Percentiles rank a stretch among this genome's conserved stretches.
Evolutionary conservation across 2,797 vertebrate species (phyloP).

Genomic region (Neomorphus geoffroyi): DNA sequence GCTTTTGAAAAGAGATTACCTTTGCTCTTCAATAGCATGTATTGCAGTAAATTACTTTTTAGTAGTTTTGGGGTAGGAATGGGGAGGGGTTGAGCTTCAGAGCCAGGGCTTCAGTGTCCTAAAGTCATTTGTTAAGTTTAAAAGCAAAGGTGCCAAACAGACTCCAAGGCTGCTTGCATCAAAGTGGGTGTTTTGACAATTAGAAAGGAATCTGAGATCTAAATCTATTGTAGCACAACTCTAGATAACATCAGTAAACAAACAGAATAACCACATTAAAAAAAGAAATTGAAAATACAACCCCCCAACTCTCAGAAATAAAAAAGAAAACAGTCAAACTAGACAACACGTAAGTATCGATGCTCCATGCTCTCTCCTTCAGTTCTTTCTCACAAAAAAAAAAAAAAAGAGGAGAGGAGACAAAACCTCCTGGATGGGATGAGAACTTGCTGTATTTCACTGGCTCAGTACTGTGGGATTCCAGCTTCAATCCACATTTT

Average conservation of each 20-base stretch:
- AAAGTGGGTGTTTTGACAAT: neutral
- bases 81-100: neutral
- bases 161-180: neutral
- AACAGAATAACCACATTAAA: neutral
- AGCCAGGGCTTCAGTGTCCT: neutral
- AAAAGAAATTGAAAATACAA: too few relatives aligned
- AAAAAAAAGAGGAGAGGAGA: neutral
- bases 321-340: neutral
- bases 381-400: neutral
- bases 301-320: too few relatives aligned
- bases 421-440: neutral
- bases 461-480: neutral
- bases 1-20: neutral
- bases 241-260: neutral
- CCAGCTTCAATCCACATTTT: neutral
- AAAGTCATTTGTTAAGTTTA: neutral
- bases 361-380: neutral
- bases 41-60: neutral
- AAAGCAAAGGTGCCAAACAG: neutral
- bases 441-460: neutral
- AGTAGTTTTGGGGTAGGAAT: neutral
- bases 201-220: neutral
- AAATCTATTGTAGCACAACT: neutral
- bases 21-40: neutral
- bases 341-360: neutral